Evolutionary conservation across 2,113 vertebrate species (phyloP).

Genomic region (Scytalopus superciliaris): DNA sequence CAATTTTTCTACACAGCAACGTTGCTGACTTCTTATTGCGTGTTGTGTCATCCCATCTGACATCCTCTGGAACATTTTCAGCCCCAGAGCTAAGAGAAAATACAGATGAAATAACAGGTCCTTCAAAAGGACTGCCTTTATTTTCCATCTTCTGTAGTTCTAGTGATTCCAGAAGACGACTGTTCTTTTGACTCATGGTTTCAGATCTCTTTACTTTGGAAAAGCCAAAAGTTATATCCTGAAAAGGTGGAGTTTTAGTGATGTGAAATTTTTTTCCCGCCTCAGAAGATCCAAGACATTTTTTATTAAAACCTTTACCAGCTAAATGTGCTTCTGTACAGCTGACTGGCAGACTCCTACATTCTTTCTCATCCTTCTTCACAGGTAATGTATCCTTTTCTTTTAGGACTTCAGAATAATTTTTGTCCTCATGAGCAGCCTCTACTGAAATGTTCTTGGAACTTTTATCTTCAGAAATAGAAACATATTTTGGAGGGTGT

Average conservation of each 20-base stretch:
- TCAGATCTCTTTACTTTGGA: background rate
- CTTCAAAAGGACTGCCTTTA: constrained; percentile 54
- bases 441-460: background rate
- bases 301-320: background rate
- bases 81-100: constrained; percentile 89
- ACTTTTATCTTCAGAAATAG: background rate
- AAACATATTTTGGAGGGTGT: background rate
- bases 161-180: background rate
- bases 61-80: constrained; percentile 70
- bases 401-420: background rate
- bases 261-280: background rate
- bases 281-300: background rate
- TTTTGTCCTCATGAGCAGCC: background rate
- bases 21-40: constrained; percentile 64
- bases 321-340: background rate
- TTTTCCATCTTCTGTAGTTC: constrained; percentile 42
- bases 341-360: background rate
- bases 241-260: background rate
- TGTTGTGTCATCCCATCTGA: constrained; percentile 72
- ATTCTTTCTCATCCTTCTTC: background rate
- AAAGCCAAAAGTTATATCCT: background rate
- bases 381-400: background rate
- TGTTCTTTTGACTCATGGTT: background rate
- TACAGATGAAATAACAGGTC: constrained; percentile 92
- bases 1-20: constrained; percentile 70